Evolutionary conservation across 1,140 invertebrate genomes (phyloP).

Genomic region (Aphelinus certus): DNA sequence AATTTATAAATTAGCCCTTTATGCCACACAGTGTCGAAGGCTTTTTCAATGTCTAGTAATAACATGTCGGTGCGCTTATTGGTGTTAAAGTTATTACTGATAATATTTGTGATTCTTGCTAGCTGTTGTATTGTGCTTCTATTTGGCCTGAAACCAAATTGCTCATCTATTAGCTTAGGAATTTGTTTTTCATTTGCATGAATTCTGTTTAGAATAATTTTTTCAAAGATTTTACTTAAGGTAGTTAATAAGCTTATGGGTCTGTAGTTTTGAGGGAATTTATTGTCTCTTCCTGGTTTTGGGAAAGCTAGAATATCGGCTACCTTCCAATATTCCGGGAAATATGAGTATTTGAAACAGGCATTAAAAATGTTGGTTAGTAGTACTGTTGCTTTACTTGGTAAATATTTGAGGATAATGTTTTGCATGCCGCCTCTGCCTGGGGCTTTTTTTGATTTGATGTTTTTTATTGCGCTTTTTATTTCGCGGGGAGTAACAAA

Average conservation of each 20-base stretch:
- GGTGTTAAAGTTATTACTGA: constrained; percentile 39
- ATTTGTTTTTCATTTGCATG: neutral
- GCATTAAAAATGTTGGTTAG: constrained; percentile 46
- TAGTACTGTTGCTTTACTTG: constrained; percentile 42
- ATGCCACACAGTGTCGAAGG: constrained; percentile 33
- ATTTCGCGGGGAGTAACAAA: neutral
- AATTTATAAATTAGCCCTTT: constrained; percentile 41
- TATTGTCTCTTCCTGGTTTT: constrained; percentile 45
- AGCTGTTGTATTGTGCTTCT: constrained; percentile 43
- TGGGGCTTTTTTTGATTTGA: constrained; percentile 46
- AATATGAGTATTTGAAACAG: constrained; percentile 41
- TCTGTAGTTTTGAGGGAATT: constrained; percentile 33
- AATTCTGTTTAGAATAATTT: constrained; percentile 35
- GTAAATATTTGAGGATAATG: constrained; percentile 49
- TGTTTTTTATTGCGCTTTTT: constrained; percentile 20
- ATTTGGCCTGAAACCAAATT: constrained; percentile 42
- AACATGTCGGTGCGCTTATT: constrained; percentile 41
- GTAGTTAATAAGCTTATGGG: constrained; percentile 46
- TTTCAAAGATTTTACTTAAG: constrained; percentile 44
- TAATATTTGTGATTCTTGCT: constrained; percentile 35
- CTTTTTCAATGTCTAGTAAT: constrained; percentile 35
- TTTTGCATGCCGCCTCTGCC: constrained; percentile 49
- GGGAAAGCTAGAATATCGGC: constrained; percentile 48
- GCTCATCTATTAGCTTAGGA: constrained; percentile 34
- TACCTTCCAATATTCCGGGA: constrained; percentile 49